These are phyloP conservation scores for Gymnogyps californianus DNA, from an alignment of 2,113 vertebrate genomes.

Conservation along the genomic window DNA sequence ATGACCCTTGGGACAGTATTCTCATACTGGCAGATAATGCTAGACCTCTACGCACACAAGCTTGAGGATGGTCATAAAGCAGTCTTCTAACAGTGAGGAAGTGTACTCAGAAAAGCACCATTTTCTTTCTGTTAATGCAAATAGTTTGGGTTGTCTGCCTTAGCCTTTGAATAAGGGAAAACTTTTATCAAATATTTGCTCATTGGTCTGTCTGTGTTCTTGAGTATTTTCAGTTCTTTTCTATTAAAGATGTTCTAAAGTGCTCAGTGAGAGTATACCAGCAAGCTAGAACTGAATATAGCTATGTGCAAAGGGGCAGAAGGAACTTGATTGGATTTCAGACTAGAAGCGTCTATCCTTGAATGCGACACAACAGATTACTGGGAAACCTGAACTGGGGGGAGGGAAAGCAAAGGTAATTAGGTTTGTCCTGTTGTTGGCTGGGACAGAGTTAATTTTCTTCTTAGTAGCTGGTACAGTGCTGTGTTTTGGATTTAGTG, in stretches of 20 bases:
- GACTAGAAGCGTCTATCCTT: neutral
- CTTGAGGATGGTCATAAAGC: neutral
- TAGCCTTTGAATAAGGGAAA: neutral
- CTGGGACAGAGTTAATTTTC: too few species aligned
- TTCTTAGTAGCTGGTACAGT: too few species aligned
- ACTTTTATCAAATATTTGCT: neutral
- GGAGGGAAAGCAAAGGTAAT: neutral
- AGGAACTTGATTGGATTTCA: neutral
- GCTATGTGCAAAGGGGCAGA: neutral
- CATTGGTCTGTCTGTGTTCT: neutral
- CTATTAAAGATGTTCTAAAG: neutral
- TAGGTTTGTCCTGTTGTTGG: neutral
- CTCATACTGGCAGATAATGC: neutral
- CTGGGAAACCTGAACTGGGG: neutral
- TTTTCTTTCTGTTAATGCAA: neutral
- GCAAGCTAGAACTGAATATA: neutral
- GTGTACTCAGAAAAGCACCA: neutral
- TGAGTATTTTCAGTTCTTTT: neutral
- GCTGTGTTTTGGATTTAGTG: too few species aligned
- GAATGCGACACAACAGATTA: neutral
- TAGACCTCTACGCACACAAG: neutral
- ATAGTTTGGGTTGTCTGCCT: neutral
- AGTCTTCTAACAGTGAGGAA: neutral
- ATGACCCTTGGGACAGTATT: neutral
- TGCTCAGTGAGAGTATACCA: neutral